These are phyloP conservation scores for Caenorhabditis sp. DNA, from an alignment of 2,888 invertebrate genomes.

Conservation along the genomic window DNA sequence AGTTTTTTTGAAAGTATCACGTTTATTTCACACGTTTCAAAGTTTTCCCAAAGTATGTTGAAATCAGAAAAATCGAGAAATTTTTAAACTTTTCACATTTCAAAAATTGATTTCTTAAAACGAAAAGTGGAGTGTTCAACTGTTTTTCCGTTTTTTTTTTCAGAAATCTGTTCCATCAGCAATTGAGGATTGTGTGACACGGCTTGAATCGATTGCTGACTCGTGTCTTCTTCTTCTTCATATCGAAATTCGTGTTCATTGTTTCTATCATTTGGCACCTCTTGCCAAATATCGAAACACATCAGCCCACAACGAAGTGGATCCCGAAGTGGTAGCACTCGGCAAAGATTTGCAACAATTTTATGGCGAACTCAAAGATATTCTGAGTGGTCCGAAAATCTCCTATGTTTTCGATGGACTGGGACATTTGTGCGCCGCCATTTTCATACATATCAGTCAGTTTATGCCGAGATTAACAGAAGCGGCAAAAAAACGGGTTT, in stretches of 20 bases:
- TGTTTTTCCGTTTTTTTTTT: no score
- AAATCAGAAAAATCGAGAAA: no score
- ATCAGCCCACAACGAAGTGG: conserved; percentile 62
- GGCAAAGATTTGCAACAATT: conserved; percentile 79
- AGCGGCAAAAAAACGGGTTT: conserved; percentile 80
- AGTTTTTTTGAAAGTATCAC: no score
- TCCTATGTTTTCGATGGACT: conserved; percentile 77
- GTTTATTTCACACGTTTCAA: conserved; percentile 8
- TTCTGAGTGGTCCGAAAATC: conserved; percentile 81
- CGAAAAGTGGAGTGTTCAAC: no score
- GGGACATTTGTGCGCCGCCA: conserved; percentile 83
- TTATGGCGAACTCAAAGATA: conserved; percentile 81
- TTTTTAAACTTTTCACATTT: no score
- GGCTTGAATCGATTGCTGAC: conserved; percentile 81
- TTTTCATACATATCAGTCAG: conserved; percentile 81
- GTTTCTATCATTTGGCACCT: conserved; percentile 87
- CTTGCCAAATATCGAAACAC: conserved; percentile 72
- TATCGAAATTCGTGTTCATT: conserved; percentile 88
- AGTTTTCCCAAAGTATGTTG: background rate
- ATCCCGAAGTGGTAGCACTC: conserved; percentile 77
- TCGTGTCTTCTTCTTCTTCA: conserved; percentile 89
- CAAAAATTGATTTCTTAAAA: background rate
- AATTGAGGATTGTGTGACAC: conserved; percentile 59
- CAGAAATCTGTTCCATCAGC: conserved; percentile 57
- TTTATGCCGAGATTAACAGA: conserved; percentile 83